A percentile compares a stretch with the other conserved stretches of the same genome.
Conservation (phyloP, 2,797 vertebrate genomes). For the Dipus sagitta region DNA sequence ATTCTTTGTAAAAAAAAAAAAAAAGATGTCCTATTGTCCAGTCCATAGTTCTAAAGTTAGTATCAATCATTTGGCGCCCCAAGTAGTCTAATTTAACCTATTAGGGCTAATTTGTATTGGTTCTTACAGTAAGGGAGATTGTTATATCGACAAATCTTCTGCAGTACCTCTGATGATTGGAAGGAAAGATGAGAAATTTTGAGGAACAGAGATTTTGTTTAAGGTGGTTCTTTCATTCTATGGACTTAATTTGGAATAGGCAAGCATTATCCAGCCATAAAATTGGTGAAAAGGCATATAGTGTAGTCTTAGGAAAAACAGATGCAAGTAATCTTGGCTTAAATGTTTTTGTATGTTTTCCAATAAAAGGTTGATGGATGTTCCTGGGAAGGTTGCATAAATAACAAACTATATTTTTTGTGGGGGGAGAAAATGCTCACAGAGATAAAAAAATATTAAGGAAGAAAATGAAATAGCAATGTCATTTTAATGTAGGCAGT, state of each 20-base stretch:
- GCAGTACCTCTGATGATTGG: not conserved
- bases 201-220: not conserved
- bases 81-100: not conserved
- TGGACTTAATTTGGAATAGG: not conserved
- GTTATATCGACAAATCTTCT: not conserved
- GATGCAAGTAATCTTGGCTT: not conserved
- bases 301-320: not conserved
- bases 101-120: slow-evolving; percentile 2
- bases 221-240: not conserved
- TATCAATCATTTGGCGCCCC: not conserved
- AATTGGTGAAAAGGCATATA: not conserved
- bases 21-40: not conserved
- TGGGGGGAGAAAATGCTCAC: not conserved
- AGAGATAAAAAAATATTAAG: not conserved
- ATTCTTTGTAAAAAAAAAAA: not conserved
- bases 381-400: not conserved
- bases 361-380: not conserved
- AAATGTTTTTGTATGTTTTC: not conserved
- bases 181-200: not conserved
- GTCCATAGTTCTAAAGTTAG: not conserved
- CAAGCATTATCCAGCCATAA: not conserved
- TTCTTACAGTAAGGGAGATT: not conserved
- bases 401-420: not conserved
- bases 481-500: not conserved
- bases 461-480: not conserved